These are phyloP conservation scores for Pachycephala philippinensis DNA, from an alignment of 2,113 vertebrate species.

Conservation along the genomic window DNA sequence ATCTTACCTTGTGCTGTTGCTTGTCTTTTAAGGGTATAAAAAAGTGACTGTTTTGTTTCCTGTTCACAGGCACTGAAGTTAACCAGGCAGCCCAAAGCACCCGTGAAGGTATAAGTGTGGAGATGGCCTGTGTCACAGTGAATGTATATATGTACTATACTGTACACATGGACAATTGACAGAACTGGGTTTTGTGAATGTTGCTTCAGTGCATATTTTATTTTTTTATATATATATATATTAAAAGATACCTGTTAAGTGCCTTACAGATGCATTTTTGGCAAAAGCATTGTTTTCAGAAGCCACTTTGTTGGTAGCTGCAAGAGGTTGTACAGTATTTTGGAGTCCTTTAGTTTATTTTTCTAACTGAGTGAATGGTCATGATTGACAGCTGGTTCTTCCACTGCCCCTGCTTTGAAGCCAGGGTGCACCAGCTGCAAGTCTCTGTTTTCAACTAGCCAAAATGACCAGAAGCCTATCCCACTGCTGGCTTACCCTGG, in stretches of 20 bases:
- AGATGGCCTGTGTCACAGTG: neutral
- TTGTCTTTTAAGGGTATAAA: neutral
- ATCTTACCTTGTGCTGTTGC: neutral
- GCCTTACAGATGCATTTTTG: constrained; percentile 78
- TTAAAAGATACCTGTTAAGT: constrained; percentile 72
- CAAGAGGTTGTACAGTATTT: constrained; percentile 65
- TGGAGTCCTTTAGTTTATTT: constrained; percentile 55
- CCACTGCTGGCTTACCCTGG: constrained; percentile 10
- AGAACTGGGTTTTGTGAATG: constrained; percentile 72
- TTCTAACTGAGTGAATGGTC: constrained; percentile 1
- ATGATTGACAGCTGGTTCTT: neutral
- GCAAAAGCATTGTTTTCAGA: constrained; percentile 66
- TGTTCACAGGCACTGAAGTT: constrained; percentile 79
- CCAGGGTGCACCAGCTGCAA: neutral
- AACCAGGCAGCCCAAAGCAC: constrained; percentile 78
- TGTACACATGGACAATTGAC: constrained; percentile 59
- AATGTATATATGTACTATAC: constrained; percentile 72
- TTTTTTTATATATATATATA: constrained; percentile 78
- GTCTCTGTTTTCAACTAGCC: constrained; percentile 50
- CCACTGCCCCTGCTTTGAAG: neutral
- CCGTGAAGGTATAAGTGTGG: constrained; percentile 75
- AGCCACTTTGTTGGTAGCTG: constrained; percentile 52
- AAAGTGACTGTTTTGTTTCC: constrained; percentile 4
- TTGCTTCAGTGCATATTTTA: constrained; percentile 77
- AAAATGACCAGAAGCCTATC: constrained; percentile 25